A percentile compares a stretch with the other conserved stretches of the same genome.
These are phyloP conservation scores for Cercopithecus mona DNA, from an alignment of 2,113 vertebrate genomes.

Conservation along the genomic window DNA sequence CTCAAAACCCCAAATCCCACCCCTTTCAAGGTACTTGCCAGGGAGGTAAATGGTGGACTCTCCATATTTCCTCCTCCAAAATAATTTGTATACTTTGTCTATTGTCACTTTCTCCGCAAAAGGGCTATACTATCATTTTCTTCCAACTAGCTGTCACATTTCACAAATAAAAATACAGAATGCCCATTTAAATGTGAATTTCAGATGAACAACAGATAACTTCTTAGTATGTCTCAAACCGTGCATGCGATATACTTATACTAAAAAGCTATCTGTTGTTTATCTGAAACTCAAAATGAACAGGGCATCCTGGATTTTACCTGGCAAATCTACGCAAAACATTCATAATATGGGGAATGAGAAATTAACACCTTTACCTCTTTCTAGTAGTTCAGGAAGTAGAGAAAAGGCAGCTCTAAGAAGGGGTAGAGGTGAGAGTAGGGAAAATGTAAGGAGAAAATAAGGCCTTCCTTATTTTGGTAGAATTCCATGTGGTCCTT, in stretches of 20 bases:
- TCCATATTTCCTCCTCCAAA: neutral
- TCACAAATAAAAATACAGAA: neutral
- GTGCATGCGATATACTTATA: rapidly evolving
- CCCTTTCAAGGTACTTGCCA: neutral
- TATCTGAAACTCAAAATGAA: neutral
- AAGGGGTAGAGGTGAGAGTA: no score
- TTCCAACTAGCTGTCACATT: neutral
- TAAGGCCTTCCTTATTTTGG: neutral
- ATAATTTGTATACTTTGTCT: neutral
- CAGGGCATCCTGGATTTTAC: neutral
- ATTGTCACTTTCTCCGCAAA: neutral
- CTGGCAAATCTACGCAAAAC: neutral
- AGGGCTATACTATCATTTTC: neutral
- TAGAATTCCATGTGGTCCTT: neutral
- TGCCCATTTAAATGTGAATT: neutral
- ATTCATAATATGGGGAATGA: neutral
- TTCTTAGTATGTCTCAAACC: neutral
- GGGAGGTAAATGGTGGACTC: rapidly evolving
- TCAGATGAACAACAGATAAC: neutral
- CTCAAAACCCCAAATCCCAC: neutral
- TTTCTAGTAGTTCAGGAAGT: neutral
- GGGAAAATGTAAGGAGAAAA: neutral
- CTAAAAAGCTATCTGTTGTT: neutral
- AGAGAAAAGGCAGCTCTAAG: neutral
- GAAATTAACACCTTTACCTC: neutral